phyloP scores from a whole-genome alignment of 2,113 vertebrate genomes.

The Leucopsar rothschildi region DNA sequence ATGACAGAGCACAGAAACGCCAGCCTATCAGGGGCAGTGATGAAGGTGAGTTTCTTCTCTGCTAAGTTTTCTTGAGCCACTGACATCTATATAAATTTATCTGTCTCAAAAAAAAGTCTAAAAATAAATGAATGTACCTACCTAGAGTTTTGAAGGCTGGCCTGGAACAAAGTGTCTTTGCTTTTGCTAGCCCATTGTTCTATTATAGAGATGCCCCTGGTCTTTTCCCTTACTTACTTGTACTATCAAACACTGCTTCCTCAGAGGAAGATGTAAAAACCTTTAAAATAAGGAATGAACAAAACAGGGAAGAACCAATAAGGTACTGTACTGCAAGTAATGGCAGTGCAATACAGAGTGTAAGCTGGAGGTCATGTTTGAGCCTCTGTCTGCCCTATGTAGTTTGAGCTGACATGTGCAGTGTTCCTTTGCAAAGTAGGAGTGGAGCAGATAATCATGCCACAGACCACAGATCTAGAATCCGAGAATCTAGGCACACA shows the following conservation, averaged over 20 bases:
- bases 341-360: background rate
- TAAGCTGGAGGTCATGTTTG: background rate
- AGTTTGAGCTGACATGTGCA: background rate
- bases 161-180: background rate
- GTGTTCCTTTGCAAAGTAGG: background rate
- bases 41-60: slow-evolving; percentile 82
- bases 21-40: slow-evolving; percentile 89
- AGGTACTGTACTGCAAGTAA: background rate
- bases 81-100: background rate
- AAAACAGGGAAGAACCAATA: background rate
- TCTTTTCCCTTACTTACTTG: background rate
- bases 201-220: background rate
- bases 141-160: background rate
- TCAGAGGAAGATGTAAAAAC: background rate
- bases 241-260: background rate
- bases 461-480: background rate
- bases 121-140: background rate
- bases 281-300: background rate
- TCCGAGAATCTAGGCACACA: background rate
- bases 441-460: background rate
- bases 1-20: slow-evolving; percentile 90
- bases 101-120: background rate
- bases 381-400: background rate
- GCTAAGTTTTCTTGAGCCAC: background rate
- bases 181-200: background rate